These are phyloP conservation scores for Portunus trituberculatus DNA, from an alignment of 1,140 invertebrate genomes.

Conservation along the genomic window DNA sequence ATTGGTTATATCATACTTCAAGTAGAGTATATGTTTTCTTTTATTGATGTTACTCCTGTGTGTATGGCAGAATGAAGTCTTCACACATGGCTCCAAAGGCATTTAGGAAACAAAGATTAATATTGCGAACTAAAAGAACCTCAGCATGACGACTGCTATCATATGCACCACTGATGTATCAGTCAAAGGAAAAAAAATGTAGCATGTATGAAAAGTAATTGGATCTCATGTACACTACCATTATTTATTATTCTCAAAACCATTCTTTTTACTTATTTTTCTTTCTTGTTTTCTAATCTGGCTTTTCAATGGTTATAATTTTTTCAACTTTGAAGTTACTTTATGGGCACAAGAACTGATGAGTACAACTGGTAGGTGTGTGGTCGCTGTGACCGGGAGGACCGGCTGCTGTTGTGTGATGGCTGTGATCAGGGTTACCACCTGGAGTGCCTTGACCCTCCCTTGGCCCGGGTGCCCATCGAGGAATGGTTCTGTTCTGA, in stretches of 20 bases:
- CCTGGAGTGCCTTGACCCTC: constrained; percentile 85
- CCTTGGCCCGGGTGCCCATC: constrained; percentile 87
- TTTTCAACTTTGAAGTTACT: background rate
- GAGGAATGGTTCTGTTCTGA: constrained; percentile 93
- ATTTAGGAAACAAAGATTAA: background rate
- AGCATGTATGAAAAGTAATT: background rate
- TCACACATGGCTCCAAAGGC: too few species aligned
- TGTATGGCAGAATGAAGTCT: too few species aligned
- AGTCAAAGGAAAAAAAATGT: background rate
- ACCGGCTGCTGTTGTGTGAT: constrained; percentile 94
- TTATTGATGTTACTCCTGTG: too few species aligned
- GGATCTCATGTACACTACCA: background rate
- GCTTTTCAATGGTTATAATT: background rate
- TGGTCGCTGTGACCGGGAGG: constrained; percentile 89
- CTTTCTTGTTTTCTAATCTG: too few species aligned
- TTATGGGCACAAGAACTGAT: constrained; percentile 50
- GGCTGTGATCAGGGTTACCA: constrained; percentile 82
- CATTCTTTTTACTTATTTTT: background rate
- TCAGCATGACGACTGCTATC: background rate
- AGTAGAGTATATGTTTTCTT: too few species aligned
- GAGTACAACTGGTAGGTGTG: constrained; percentile 84
- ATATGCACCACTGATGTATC: background rate
- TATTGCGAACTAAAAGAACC: background rate
- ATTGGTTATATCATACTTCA: too few species aligned
- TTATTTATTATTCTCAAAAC: background rate